Evolutionary conservation across 2,888 invertebrate genomes (phyloP), one percentile per base, ranked within the genome.

Genomic region (Petrolisthes cinctipes): DNA sequence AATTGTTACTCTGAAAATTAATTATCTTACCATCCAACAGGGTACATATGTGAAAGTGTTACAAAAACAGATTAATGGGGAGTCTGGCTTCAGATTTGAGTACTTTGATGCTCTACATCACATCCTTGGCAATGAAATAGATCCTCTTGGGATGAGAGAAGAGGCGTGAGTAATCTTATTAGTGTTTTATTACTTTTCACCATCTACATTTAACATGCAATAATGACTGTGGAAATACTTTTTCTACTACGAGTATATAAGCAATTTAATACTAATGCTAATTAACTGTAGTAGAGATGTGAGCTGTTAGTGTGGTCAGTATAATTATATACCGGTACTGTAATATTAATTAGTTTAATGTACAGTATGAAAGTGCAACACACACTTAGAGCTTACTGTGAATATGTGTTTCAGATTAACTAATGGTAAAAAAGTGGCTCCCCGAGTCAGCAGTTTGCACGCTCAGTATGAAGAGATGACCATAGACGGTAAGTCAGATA

Each of bases 61-160:
- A 17, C 86, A 89, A 78, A 88, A 90, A 53, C 90, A 90, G 82
- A 83, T 89, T 37, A 83, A 86, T 9, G 90, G 90, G 3, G 86
- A 89, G 20, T 84, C 81, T 57, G 83, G 79, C 71, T 85, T 71
- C 75, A 76, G 85, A 54, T 90, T 90, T 81, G 84, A 86, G 51
- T 90, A 89, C 57, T 90, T 90, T 80, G 88, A 90, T n/a, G 83
- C 84, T 3, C 68, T 90, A 54, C 90, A 90, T 57, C 85, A 84
- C 23, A 89, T 90, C 53, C 75, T 90, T 4, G 90, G 86, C 4
- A 89, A 89, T 75, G 90, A 90, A 20, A 90, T 90, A 56, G 89
- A 87, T 61, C 89, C 89, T 23, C 81, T 87, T 1, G 90, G 87
- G 56, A 85, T 86, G 85, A 86, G 89, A 23, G 89, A 90, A 20